phyloP scores from a whole-genome alignment of 1,140 invertebrate genomes.

The Pseudomyrmex gracilis region DNA sequence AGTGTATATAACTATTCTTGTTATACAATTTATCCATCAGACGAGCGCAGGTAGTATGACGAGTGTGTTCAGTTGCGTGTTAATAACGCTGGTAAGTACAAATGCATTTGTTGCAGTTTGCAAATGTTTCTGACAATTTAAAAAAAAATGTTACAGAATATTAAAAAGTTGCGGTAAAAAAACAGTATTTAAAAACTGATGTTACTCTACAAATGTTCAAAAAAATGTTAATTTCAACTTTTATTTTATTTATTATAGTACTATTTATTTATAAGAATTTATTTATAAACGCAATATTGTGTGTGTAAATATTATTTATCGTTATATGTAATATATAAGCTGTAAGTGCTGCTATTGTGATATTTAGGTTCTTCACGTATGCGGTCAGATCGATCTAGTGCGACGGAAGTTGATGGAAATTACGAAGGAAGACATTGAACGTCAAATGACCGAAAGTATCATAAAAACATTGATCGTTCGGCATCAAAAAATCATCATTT shows the following conservation, averaged over 20 bases:
- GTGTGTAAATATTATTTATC: no score
- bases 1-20: conserved; percentile 39
- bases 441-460: neutral
- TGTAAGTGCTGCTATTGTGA: neutral
- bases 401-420: conserved; percentile 1
- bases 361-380: conserved; percentile 31
- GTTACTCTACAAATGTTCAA: neutral
- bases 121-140: neutral
- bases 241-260: no score
- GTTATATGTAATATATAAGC: neutral
- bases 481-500: conserved; percentile 23
- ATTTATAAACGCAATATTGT: no score
- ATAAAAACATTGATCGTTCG: conserved; percentile 22
- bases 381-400: conserved; percentile 35
- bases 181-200: no score
- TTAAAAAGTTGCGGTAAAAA: no score
- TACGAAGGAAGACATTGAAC: neutral
- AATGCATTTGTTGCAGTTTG: neutral
- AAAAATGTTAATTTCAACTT: neutral
- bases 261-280: no score
- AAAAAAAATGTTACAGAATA: neutral
- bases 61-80: conserved; percentile 19
- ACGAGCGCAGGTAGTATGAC: neutral
- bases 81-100: conserved; percentile 53
- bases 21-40: conserved; percentile 55